Evolutionary conservation across 2,888 invertebrate species (phyloP), one percentile per base, ranked within the genome.

Genomic region (Amiota communis): DNA sequence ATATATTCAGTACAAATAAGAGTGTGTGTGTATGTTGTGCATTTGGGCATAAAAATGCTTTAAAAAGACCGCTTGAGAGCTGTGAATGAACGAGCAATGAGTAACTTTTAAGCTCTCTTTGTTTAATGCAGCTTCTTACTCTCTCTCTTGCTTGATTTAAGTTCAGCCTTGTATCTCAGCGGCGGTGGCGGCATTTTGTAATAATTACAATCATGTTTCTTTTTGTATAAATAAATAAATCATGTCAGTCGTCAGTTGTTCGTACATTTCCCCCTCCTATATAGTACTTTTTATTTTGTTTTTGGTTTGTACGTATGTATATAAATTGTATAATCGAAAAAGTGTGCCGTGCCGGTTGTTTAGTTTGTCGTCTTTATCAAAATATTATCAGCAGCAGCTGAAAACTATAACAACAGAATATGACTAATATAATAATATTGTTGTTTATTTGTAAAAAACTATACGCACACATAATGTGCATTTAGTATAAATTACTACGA

Each of bases 1-100:
- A 83, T 80, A 83, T 82, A 82, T 85, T 85, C 36, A 36, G 36
- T 36, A 6, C 36, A 36, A 4, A 36, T 36, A 36, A 15, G 15
- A 15, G 15, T 57, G 6, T 57, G n/a, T 57, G 57, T 57, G 17
- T 57, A 10, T 15, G 15, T 51, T 57, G 15, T 57, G 17, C 9
- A 57, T 57, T 15, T 15, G 13, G 17, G 17, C n/a, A 15, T 3
- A 57, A 57, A 20, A 17, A 36, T 36, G 8, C 8, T 36, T 36
- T 36, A 36, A 51, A 51, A 57, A 57, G 15, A 8, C n/a, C 17
- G 15, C 15, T 10, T 57, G 13, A 57, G 2, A 57, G 8, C 57
- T 10, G 57, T 17, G 17, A 17, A 13, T 9, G 17, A 57, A 20
- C 10, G 15, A 15, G n/a, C 3, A 6, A 36, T 57, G 57, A 17